Conservation (phyloP, 2,888 invertebrate genomes). For the Acleris literana region DNA sequence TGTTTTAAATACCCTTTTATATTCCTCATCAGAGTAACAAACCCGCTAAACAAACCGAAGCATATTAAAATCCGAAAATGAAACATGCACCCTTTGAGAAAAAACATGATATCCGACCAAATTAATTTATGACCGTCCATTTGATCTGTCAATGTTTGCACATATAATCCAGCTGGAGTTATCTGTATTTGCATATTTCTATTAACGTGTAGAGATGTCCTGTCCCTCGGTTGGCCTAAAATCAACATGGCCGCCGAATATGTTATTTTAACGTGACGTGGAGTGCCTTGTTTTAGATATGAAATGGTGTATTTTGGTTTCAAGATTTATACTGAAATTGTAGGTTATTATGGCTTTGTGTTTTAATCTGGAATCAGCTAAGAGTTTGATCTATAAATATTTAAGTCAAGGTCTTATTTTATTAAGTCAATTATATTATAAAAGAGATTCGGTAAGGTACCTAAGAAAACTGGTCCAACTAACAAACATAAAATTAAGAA, state of each 20-base stretch:
- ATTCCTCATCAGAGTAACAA: background rate
- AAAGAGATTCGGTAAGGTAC: too few species aligned
- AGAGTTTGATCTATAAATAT: too few species aligned
- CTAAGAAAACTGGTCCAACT: too few species aligned
- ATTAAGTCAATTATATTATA: too few species aligned
- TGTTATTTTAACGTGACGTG: slow-evolving; percentile 18
- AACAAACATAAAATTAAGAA: background rate
- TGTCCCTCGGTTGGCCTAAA: slow-evolving; percentile 56
- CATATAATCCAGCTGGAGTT: slow-evolving; percentile 69
- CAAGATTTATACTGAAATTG: background rate
- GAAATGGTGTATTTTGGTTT: background rate
- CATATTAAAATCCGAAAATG: slow-evolving; percentile 19
- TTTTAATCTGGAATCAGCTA: background rate
- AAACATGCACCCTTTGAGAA: slow-evolving; percentile 29
- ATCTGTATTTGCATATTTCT: slow-evolving; percentile 76
- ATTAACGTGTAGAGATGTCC: slow-evolving; percentile 60
- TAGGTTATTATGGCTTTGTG: background rate
- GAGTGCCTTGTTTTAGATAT: slow-evolving; percentile 1
- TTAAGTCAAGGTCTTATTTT: too few species aligned
- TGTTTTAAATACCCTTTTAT: background rate
- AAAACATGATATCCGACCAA: slow-evolving; percentile 26
- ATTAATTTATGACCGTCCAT: slow-evolving; percentile 43
- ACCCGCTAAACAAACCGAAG: background rate
- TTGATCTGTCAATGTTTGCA: slow-evolving; percentile 63
- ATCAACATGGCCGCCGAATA: slow-evolving; percentile 50